Conservation (phyloP, 2,888 invertebrate genomes). For the Antheraea yamamai region DNA sequence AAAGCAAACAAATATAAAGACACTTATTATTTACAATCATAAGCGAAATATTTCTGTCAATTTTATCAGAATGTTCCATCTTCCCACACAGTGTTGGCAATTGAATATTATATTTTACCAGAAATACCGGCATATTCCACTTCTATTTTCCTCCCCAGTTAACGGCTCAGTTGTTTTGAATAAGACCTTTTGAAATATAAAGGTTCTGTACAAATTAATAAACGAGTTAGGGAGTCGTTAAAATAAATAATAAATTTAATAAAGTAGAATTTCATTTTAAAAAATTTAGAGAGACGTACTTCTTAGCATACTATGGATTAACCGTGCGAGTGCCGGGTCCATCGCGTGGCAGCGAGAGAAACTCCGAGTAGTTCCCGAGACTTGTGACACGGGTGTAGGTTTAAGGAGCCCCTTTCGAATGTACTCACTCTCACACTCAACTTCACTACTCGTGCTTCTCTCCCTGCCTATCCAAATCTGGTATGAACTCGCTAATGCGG, state of each 20-base stretch:
- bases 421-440: too few species aligned
- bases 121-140: slow-evolving; percentile 36
- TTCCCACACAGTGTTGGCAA: background rate
- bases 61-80: background rate
- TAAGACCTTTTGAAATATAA: slow-evolving; percentile 48
- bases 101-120: slow-evolving; percentile 17
- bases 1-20: background rate
- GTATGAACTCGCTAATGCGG: too few species aligned
- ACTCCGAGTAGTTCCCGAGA: too few species aligned
- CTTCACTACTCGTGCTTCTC: too few species aligned
- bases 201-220: slow-evolving; percentile 45
- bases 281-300: too few species aligned
- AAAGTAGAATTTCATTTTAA: background rate
- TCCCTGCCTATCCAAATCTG: too few species aligned
- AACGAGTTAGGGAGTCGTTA: slow-evolving; percentile 43
- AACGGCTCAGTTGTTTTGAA: slow-evolving; percentile 59
- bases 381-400: too few species aligned
- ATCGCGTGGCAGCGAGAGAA: too few species aligned
- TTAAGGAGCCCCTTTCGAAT: too few species aligned
- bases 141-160: slow-evolving; percentile 54
- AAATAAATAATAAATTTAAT: background rate
- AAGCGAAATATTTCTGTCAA: background rate
- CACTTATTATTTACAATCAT: background rate
- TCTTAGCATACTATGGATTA: too few species aligned
- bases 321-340: too few species aligned